phyloP scores from a whole-genome alignment of 2,113 vertebrate species.

The Cervus canadensis region DNA sequence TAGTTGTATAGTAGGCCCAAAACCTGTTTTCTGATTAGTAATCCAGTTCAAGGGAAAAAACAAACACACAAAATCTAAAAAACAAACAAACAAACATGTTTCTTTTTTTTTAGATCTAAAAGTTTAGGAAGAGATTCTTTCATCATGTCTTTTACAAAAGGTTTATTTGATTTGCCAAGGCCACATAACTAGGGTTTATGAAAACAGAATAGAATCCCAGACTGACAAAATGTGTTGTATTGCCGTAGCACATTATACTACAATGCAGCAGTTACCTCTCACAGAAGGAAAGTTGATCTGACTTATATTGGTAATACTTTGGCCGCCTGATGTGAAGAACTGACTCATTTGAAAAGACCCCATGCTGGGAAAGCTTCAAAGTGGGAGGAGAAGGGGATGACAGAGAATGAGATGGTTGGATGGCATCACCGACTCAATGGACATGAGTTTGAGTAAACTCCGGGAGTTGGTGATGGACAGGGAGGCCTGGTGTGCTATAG shows the following conservation, averaged over 20 bases:
- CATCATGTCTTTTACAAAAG: neutral
- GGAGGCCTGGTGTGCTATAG: neutral
- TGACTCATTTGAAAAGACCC: neutral
- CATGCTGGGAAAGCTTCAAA: neutral
- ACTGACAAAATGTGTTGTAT: accelerated
- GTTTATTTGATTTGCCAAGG: neutral
- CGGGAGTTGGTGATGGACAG: neutral
- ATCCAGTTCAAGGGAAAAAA: neutral
- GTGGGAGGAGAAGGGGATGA: neutral
- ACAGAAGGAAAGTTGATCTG: neutral
- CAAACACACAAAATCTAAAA: neutral
- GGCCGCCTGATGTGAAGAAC: neutral
- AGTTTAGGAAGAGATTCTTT: neutral
- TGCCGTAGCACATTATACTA: no score
- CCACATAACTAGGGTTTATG: neutral
- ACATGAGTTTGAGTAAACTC: neutral
- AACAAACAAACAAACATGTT: neutral
- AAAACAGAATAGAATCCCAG: neutral
- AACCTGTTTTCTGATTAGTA: neutral
- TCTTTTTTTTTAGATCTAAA: neutral
- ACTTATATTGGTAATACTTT: neutral
- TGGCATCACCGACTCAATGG: neutral
- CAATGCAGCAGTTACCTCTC: neutral
- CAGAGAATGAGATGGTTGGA: neutral
- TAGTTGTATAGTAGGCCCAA: neutral